Base-by-base conservation (phyloP, 2,113 vertebrate species). In the Clarias batrachus region DNA sequence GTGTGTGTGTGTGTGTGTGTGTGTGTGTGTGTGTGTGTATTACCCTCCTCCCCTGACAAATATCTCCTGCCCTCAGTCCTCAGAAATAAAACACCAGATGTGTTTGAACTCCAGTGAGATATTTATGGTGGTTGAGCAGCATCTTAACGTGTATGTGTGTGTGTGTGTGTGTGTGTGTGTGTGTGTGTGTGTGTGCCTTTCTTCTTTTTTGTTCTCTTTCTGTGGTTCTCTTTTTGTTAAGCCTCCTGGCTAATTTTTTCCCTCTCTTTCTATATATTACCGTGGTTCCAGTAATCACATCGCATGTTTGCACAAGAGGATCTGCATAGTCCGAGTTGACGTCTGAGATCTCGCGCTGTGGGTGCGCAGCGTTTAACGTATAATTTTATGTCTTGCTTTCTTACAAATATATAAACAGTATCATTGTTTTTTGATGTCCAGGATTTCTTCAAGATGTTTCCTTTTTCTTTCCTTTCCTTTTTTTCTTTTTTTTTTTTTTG, bases 21-120 rank as follows among this genome's bases (percentile, higher is more conserved):
- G 84, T 82, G 73, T 74, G 56, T 54, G 27, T 86, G 27, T 74
- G 76, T 62, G 30, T 68, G n/a, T 60, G 54, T 78, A 62, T 71
- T 95, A 92, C 82, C 92, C 91, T 90, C 92, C 91, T 90, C 91
- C 92, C 90, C 93, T 95, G 96, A 96, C 94, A 95, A 96, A 95
- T 93, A 94, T 94, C 95, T 95, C 92, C 92, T 90, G 91, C 89
- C 48, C 92, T 91, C 81, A 91, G 94, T 90, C 85, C 85, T 91
- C 89, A 92, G 93, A 92, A 94, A 96, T 94, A 95, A 95, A 95
- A 92, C 91, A 91, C 93, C 94, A 95, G 94, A 93, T 94, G 92
- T 92, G 95, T 91, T 93, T 92, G 91, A 92, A 91, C 92, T 92
- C 90, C 92, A 92, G 92, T 81, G 91, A 90, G 92, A 91, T 93